phyloP scores from a whole-genome alignment of 2,888 invertebrate genomes.

The Andrena marginata region DNA sequence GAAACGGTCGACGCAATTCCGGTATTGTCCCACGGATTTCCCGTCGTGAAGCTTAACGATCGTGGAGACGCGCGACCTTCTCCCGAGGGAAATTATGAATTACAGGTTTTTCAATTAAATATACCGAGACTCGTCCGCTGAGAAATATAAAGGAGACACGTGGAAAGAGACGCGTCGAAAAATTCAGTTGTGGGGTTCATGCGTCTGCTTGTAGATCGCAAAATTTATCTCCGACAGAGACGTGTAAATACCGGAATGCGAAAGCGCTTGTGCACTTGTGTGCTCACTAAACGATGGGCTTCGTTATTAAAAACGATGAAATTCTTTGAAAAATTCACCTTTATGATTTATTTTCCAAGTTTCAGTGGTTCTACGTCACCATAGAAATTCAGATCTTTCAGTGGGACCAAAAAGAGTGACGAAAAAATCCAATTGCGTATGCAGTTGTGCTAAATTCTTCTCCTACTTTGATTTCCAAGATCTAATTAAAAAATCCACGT shows the following conservation, averaged over 20 bases:
- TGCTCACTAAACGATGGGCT: background rate
- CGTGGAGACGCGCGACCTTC: slow-evolving; percentile 23
- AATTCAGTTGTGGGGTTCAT: slow-evolving; percentile 27
- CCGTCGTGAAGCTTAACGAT: slow-evolving; percentile 45
- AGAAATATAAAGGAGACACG: slow-evolving; percentile 54
- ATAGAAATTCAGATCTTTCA: no score
- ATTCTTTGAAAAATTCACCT: background rate
- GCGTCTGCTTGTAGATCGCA: slow-evolving; percentile 8
- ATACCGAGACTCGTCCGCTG: slow-evolving; percentile 48
- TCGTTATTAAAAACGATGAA: background rate
- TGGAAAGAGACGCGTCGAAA: slow-evolving; percentile 12
- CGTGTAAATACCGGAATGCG: background rate
- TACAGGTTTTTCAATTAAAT: slow-evolving; percentile 75
- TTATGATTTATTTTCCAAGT: background rate
- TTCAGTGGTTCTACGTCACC: no score
- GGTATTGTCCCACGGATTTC: slow-evolving; percentile 55
- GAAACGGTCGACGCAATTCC: slow-evolving; percentile 23
- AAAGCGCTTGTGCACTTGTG: background rate
- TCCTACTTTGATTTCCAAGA: no score
- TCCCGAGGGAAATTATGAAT: slow-evolving; percentile 75
- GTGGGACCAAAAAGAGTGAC: no score
- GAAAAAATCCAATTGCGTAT: no score
- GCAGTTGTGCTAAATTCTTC: no score
- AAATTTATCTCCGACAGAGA: slow-evolving; percentile 7
- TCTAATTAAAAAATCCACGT: no score